These are phyloP conservation scores for Siniperca scherzeri DNA, from an alignment of 2,797 vertebrate species.

Conservation along the genomic window DNA sequence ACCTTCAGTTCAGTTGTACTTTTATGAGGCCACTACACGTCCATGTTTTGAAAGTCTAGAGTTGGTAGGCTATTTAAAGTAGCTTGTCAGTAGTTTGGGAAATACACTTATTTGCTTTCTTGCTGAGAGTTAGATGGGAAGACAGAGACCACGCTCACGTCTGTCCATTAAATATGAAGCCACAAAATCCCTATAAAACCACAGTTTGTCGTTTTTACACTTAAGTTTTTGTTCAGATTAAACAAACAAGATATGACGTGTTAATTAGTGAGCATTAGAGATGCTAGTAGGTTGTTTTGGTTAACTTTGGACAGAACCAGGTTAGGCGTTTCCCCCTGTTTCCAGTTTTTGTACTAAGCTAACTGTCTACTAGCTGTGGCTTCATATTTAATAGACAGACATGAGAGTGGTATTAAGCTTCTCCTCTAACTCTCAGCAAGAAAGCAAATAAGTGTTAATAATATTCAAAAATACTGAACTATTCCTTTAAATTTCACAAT, in stretches of 20 bases:
- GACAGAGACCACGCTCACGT: not conserved
- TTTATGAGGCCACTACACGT: conserved; percentile 19
- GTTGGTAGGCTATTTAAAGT: not conserved
- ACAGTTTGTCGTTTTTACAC: not conserved
- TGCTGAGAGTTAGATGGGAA: not conserved
- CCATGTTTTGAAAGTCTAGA: conserved; percentile 21
- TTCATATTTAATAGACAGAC: conserved; percentile 3
- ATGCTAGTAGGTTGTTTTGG: not conserved
- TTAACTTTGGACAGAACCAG: not conserved
- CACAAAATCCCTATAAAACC: not conserved
- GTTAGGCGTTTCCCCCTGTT: not conserved
- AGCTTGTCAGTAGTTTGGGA: not conserved
- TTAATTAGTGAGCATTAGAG: not conserved
- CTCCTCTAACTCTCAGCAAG: not conserved
- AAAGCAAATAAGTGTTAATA: not conserved
- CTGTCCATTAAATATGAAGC: not conserved
- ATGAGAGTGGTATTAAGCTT: not conserved
- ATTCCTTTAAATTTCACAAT: conserved; percentile 17
- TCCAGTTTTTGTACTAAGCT: not conserved
- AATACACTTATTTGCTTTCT: not conserved
- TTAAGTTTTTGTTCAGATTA: not conserved
- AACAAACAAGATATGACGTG: not conserved
- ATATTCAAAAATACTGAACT: conserved; percentile 7
- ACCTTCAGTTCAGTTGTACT: not conserved
- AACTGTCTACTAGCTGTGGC: not conserved